Evolutionary conservation across 2,797 vertebrate genomes (phyloP), one percentile per base, ranked within the genome.

Genomic region (Lacerta viridis): DNA sequence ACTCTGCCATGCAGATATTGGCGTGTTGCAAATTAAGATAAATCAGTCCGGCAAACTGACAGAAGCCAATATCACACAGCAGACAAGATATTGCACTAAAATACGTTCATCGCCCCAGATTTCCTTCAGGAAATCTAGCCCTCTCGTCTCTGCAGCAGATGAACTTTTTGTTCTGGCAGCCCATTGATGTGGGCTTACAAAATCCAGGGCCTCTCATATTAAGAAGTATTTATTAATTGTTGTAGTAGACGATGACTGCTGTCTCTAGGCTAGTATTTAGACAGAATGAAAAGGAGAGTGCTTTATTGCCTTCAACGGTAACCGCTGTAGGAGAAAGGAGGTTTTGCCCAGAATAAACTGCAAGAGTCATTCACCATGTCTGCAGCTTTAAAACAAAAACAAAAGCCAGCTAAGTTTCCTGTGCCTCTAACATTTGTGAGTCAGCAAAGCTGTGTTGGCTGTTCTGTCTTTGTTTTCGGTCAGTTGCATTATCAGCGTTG

Each of bases 341-440:
- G 93, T 95, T 93, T 93, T 5, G 84, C 79, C 84, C 91, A 90
- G 92, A 94, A 92, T 95, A 95, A 95, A 95, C 77, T 94, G 90
- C 89, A 92, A 88, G 89, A 93, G 92, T 95, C 93, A 95, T 94
- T 96, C 94, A 95, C 85, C 0, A 0, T 72, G 87, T 91, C 95
- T 95, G 92, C 85, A 94, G 77, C 94, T 92, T 93, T 33, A 50
- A 59, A 23, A 84, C 10, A 43, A 86, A 29, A 43, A 68, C 33
- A 64, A 79, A 64, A 87, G 93, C 91, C 91, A 92, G 92, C 93
- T 91, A 91, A 84, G 91, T 93, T 75, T 95, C 92, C 27, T 72
- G 90, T 91, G 93, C 93, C 87, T 93, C 92, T 88, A 96, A 94
- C 88, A 92, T 90, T 84, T 95, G 89, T 95, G 95, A 96, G 91